Percentiles rank a stretch among this genome's conserved stretches.
Evolutionary conservation across 1,140 invertebrate species (phyloP).

Genomic region (Trachymyrmex cornetzi): DNA sequence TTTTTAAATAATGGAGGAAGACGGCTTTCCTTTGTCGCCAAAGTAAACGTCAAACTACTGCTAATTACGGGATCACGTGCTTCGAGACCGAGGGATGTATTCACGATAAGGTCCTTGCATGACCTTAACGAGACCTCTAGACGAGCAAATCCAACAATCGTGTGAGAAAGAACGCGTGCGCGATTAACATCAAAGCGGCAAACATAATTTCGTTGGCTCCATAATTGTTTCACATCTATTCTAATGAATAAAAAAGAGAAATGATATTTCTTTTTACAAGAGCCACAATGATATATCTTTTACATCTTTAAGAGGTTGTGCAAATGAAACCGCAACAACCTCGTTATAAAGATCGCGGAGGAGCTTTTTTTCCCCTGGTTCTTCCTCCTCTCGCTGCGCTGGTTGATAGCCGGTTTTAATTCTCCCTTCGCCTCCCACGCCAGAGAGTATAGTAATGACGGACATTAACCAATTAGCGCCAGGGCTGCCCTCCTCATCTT

Average conservation of each 20-base stretch:
- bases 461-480: constrained; percentile 79
- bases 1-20: not conserved
- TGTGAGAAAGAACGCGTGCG: constrained; percentile 8
- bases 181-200: not conserved
- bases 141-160: constrained; percentile 41
- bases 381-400: constrained; percentile 15
- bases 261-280: constrained; percentile 16
- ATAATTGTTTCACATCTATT: constrained; percentile 15
- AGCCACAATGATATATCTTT: constrained; percentile 48
- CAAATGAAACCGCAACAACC: constrained; percentile 50
- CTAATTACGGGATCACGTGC: constrained; percentile 84
- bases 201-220: not conserved
- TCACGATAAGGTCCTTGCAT: constrained; percentile 76
- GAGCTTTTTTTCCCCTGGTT: not conserved
- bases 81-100: constrained; percentile 68
- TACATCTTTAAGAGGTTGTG: not conserved
- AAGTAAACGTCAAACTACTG: constrained; percentile 72
- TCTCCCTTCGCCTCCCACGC: constrained; percentile 66
- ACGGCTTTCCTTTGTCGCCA: constrained; percentile 25
- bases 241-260: constrained; percentile 9
- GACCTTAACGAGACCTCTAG: constrained; percentile 68
- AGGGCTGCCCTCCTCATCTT: constrained; percentile 17
- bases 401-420: constrained; percentile 76
- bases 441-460: constrained; percentile 71
- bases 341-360: constrained; percentile 56